Base-by-base conservation (phyloP, 2,797 vertebrate species). In the Squalus acanthias region DNA sequence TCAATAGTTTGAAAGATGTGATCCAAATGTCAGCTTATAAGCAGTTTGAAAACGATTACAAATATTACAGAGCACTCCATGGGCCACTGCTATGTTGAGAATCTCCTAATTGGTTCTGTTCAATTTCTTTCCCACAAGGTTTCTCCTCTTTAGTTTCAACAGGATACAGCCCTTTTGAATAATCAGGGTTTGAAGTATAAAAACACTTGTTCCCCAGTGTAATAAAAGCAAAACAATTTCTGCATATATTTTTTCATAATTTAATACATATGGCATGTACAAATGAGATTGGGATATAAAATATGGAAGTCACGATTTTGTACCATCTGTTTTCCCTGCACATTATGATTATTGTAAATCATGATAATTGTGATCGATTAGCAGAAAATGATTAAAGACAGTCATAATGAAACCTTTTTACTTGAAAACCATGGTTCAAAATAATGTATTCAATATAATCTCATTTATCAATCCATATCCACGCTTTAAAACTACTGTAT, bases 321-420 rank as follows among this genome's bases (percentile, higher is more conserved):
- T 74, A 26, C 93, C 69, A 70, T 95, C 67, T 95, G 93, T 53
- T 95, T 95, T 74, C 29, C 70, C 69, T 57, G 69, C 26, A 17
- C 33, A 76, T 95, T 74, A 95, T 76, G 69, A 60, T 93, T 67
- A 67, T 95, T 76, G 70, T 74, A 95, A 95, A 95, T 76, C 94
- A n/a, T 95, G 70, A 76, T 95, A 33, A 57, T 95, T 76, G 39
- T 57, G 50, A 95, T 95, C 26, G 12, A 53, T 95, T 76, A 53
- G 26, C 50, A 57, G 26, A 95, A 72, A 76, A 95, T 76, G 50
- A 33, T 95, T 72, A 72, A 67, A 67, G 50, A 53, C 70, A 10
- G 26, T 65, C 93, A 53, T 72, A 70, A 70, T 74, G 39, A 94
- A 20, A 22, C 50, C 26, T 60, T 29, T 95, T 60, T 53, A 26